Percentiles rank a stretch among this genome's conserved stretches.
phyloP scores from a whole-genome alignment of 2,113 vertebrate species.

The Saimiri boliviensis region DNA sequence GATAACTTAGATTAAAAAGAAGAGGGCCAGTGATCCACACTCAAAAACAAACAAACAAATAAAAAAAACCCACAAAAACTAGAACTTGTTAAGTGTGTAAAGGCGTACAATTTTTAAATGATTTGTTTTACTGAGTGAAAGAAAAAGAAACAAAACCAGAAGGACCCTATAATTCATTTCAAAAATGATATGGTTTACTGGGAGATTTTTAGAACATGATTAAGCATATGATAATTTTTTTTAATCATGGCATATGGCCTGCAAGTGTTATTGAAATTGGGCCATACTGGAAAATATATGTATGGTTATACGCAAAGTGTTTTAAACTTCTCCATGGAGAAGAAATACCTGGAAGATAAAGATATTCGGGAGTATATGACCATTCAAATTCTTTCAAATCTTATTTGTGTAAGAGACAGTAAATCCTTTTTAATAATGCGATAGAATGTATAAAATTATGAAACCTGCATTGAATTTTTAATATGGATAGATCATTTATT shows the following conservation, averaged over 20 bases:
- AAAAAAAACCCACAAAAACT: neutral
- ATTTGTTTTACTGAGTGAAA: neutral
- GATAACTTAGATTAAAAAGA: neutral
- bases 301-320: neutral
- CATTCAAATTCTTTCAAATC: neutral
- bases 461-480: neutral
- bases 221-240: neutral
- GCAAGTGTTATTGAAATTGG: neutral
- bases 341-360: neutral
- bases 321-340: neutral
- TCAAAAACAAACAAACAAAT: neutral
- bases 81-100: neutral
- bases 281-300: neutral
- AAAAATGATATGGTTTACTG: neutral
- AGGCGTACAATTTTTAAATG: neutral
- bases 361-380: neutral
- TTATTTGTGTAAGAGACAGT: neutral
- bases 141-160: neutral
- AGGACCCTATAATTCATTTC: neutral
- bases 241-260: neutral
- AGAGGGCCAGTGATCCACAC: neutral
- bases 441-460: neutral
- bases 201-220: neutral
- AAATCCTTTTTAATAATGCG: neutral
- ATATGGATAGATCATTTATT: neutral